Conservation (phyloP, 1,140 invertebrate genomes). For the Caenorhabditis latens region DNA sequence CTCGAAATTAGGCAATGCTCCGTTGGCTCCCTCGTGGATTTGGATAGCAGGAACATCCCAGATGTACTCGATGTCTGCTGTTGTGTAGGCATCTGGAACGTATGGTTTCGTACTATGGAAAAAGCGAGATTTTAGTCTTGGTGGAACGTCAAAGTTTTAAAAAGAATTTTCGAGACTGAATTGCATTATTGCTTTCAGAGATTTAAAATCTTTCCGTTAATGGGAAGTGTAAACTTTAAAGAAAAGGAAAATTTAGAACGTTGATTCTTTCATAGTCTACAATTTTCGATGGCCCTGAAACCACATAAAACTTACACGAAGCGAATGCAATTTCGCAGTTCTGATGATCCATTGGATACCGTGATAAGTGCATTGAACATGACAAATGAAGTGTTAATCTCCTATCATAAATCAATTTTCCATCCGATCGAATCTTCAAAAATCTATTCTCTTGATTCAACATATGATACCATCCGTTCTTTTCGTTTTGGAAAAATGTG, state of each 20-base stretch:
- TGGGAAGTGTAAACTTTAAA: neutral
- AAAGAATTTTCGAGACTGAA: no score
- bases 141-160: neutral
- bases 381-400: conserved; percentile 67
- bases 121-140: no score
- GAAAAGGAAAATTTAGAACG: neutral
- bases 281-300: no score
- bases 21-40: conserved; percentile 81
- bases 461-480: conserved; percentile 82
- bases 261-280: no score
- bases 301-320: conserved; percentile 62
- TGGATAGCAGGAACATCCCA: conserved; percentile 91
- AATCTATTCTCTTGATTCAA: conserved; percentile 68
- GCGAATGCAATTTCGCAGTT: conserved; percentile 69
- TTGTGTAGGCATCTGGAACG: conserved; percentile 91
- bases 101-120: no score
- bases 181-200: no score
- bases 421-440: conserved; percentile 68
- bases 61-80: conserved; percentile 89
- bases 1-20: conserved; percentile 68
- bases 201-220: no score
- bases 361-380: conserved; percentile 67
- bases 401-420: conserved; percentile 68
- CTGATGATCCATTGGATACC: conserved; percentile 69
- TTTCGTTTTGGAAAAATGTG: conserved; percentile 95